Evolutionary conservation across 1,140 invertebrate species (phyloP).

Genomic region (Wiebesia pumilae): DNA sequence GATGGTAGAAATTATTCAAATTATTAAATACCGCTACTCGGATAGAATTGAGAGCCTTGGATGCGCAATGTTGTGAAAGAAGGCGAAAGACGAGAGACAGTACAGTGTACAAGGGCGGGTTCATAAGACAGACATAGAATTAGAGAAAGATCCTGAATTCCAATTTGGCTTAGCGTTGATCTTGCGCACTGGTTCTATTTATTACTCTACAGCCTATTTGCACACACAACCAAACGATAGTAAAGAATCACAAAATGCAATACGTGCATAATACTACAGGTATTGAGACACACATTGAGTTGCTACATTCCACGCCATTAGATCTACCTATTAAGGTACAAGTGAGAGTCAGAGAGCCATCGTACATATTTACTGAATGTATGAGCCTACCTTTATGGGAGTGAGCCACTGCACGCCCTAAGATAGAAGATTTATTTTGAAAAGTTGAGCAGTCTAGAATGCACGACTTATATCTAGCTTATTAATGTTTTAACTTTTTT

Average conservation of each 20-base stretch:
- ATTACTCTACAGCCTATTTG: not conserved
- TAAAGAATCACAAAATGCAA: not conserved
- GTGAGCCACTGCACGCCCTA: not conserved
- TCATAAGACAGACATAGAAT: not conserved
- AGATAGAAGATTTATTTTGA: conserved; percentile 40
- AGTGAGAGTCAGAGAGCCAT: not conserved
- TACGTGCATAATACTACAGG: conserved; percentile 12
- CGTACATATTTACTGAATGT: not conserved
- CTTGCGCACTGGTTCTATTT: not conserved
- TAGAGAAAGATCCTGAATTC: conserved; percentile 43
- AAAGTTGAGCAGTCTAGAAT: conserved; percentile 17
- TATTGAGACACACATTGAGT: conserved; percentile 38
- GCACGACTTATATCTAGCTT: not conserved
- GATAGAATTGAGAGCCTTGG: not conserved
- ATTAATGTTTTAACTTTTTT: conserved; percentile 11
- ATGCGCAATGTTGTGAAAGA: not conserved
- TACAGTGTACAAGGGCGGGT: conserved; percentile 1
- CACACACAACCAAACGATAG: not conserved
- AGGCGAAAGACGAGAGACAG: not conserved
- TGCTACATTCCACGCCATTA: conserved; percentile 30
- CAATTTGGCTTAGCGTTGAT: conserved; percentile 24
- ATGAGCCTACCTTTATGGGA: not conserved
- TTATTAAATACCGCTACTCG: not conserved
- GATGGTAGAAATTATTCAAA: not conserved
- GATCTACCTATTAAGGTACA: conserved; percentile 12